Evolutionary conservation across 2,888 invertebrate genomes (phyloP), one percentile per base, ranked within the genome.

Genomic region (Odontocerum albicorne): DNA sequence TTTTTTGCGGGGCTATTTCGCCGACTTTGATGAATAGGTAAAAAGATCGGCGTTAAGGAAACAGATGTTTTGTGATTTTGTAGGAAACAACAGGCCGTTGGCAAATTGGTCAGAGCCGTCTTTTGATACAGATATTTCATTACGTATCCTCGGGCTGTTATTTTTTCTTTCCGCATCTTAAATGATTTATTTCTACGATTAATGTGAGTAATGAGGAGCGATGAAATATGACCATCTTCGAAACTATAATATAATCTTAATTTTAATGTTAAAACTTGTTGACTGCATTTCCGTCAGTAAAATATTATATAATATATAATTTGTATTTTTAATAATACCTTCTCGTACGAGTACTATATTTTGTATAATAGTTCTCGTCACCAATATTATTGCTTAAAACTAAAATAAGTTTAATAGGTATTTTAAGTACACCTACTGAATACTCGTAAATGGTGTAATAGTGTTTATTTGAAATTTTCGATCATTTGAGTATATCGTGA

Each of bases 21-120:
- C 22, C 10, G 53, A 55, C 54, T 49, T 54, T 58, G 58, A 58
- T 51, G 54, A 42, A 58, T 58, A 44, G 54, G 58, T 46, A 20
- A 40, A 42, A 53, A 49, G 39, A 35, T 33, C 22, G 40, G 45
- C 8, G 40, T 42, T 22, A 50, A 45, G 58, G 49, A 58, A 58
- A 58, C 58, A 58, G 58, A 58, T 58, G 58, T 47, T 53, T 54
- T 12, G 54, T 36, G 31, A 42, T 22, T 45, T 50, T 54, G 16
- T 17, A 21, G 39, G 21, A 56, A 46, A 56, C 46, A 55, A 55
- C 49, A 55, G 49, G 27, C 38, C 39, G 50, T 49, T 55, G 49
- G 55, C 55, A 46, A 57, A 57, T 57, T 49, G 44, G 31, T 49
- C 4, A 19, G 44, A 33, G 44, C 35, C 27, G 36, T 15, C 33